Conservation (phyloP, 1,140 invertebrate species). For the Monochamus saltuarius region DNA sequence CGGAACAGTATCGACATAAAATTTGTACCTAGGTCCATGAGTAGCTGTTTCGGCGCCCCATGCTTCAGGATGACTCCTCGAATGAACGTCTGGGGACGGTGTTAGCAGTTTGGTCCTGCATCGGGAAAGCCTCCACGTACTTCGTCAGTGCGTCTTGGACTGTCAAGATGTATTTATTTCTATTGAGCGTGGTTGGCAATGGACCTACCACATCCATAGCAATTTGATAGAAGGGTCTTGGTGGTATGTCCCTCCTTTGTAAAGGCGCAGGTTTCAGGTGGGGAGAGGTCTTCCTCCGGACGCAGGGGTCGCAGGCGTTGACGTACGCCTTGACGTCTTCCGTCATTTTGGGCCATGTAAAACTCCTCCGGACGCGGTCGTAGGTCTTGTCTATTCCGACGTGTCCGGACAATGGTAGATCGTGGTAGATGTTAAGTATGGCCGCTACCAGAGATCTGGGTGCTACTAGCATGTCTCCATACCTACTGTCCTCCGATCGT, state of each 20-base stretch:
- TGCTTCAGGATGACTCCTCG: constrained; percentile 33
- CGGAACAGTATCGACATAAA: constrained; percentile 40
- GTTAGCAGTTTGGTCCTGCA: constrained; percentile 31
- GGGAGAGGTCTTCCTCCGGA: constrained; percentile 24
- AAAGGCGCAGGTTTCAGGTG: constrained; percentile 19
- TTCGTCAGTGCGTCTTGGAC: constrained; percentile 40
- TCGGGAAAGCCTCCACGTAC: constrained; percentile 33
- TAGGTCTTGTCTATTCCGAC: constrained; percentile 26
- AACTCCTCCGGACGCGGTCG: constrained; percentile 1
- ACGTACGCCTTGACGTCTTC: constrained; percentile 26
- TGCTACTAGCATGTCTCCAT: constrained; percentile 13
- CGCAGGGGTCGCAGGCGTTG: constrained; percentile 26
- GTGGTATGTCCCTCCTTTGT: constrained; percentile 7
- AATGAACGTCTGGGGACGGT: constrained; percentile 34
- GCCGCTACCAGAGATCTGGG: not conserved
- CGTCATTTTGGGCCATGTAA: constrained; percentile 33
- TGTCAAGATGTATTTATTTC: constrained; percentile 49
- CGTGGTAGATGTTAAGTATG: constrained; percentile 17
- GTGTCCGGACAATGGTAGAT: constrained; percentile 27
- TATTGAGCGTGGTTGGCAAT: constrained; percentile 28
- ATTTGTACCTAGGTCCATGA: constrained; percentile 43
- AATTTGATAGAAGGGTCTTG: constrained; percentile 36
- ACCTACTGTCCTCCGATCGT: constrained; percentile 3
- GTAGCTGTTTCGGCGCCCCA: constrained; percentile 39
- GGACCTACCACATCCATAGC: constrained; percentile 50